Evolutionary conservation across 2,888 invertebrate genomes (phyloP), one percentile per base, ranked within the genome.

Genomic region (Geophilus truncorum): DNA sequence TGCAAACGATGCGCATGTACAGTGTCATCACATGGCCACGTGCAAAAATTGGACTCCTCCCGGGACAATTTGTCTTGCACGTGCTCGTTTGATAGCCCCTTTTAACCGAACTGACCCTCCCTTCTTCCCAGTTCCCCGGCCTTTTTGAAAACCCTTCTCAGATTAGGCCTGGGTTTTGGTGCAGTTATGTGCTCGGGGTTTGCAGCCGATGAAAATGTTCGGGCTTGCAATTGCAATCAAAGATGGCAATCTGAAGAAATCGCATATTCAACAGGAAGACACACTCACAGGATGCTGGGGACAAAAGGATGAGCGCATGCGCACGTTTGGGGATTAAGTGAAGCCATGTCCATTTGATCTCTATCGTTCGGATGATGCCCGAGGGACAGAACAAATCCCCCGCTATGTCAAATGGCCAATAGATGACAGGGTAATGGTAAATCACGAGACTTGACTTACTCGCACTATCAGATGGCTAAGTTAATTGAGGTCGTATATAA

Each of bases 271-370:
- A 57, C 57, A 57, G 57, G 57, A 57, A 57, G 57, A 51, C 7
- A 51, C 7, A 57, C 21, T 18, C 21, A 57, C 57, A 57, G 57
- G 57, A 57, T 57, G 57, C 36, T 40, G 36, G 36, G n/a, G 23
- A 57, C 57, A 57, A 57, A 57, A 57, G 57, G 57, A 57, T 57
- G 57, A 57, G 57, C 57, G 57, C 57, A 57, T 57, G 57, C 57
- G 57, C 57, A 23, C 57, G 18, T 57, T 57, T n/a, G 57, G 57
- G 57, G 57, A 57, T 57, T 57, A 57, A 57, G 57, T 57, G 57
- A 57, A 57, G 57, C 57, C 57, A 57, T 57, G 57, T 57, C 57
- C 57, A 57, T 57, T 57, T 57, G 57, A 57, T 57, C 57, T 57
- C 57, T 57, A 57, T 57, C 57, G 23, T 57, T 57, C 18, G 18